Base-by-base conservation (phyloP, 2,113 vertebrate genomes). In the Thunnus maccoyii region DNA sequence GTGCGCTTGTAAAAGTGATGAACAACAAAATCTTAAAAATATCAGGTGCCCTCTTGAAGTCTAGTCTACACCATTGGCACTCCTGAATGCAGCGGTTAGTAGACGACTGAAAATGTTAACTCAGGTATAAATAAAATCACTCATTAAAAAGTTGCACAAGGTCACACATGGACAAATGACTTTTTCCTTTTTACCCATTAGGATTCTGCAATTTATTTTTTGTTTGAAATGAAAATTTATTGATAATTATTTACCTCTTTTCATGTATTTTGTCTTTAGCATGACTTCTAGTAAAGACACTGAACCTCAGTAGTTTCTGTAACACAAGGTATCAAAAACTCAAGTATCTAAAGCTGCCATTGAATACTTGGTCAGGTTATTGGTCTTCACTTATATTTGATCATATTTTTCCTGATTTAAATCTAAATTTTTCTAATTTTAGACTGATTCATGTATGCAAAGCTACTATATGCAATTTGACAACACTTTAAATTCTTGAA, bases 1-100 rank as follows among this genome's bases (percentile, higher is more conserved):
- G 56, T 57, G 66, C 63, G 27, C 78, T 76, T 70, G 14, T 32
- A 61, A 66, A 76, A 79, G 65, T 69, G 48, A 71, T 52, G 13
- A 79, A 72, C 25, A 73, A 14, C 58, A 50, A 61, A 76, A 36
- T 66, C 12, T 15, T 18, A 61, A 27, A 61, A 48, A 47, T 62
- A 66, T 14, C 65, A 58, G 36, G 36, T 41, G 36, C 7, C 36
- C 50, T 18, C 14, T 36, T 66, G 41, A 66, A 65, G 4, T 16
- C 9, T 3, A 30, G 6, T 20, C 51, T 11, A 62, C 50, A 56
- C 54, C 44, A 8, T 57, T 70, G 58, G 8, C 13, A 11, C 20
- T 72, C 27, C 56, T 30, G 51, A 20, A 62, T 50, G 20, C 15
- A 64, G 22, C 27, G 46, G n/a, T 47, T 71, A 36, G 25, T 15